A percentile compares a stretch with the other conserved stretches of the same genome.
phyloP scores from a whole-genome alignment of 1,140 invertebrate species.

The Tetranychus urticae region DNA sequence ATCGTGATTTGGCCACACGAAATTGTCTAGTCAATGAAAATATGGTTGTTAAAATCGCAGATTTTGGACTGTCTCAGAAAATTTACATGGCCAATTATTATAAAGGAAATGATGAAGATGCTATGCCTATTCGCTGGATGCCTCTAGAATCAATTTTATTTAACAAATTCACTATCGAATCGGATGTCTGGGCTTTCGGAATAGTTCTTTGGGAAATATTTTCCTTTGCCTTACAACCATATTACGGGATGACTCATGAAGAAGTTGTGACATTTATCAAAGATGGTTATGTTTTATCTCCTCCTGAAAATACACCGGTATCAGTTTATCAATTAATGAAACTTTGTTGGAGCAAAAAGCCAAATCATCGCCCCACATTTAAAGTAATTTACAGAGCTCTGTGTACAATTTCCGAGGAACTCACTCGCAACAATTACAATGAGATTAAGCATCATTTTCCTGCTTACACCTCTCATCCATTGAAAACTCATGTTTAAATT shows the following conservation, averaged over 20 bases:
- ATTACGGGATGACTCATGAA: constrained; percentile 82
- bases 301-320: constrained; percentile 68
- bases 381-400: constrained; percentile 36
- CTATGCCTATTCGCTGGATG: constrained; percentile 84
- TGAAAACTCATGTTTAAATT: not conserved
- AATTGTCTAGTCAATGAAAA: constrained; percentile 85
- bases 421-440: not conserved
- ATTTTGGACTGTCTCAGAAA: constrained; percentile 74
- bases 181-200: constrained; percentile 81
- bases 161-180: constrained; percentile 76
- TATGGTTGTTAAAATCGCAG: constrained; percentile 86
- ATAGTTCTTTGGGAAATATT: constrained; percentile 85
- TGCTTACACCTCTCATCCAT: too few species aligned
- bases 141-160: constrained; percentile 78
- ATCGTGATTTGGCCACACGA: constrained; percentile 76
- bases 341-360: constrained; percentile 68
- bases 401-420: constrained; percentile 11
- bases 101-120: constrained; percentile 44
- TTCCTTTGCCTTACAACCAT: constrained; percentile 78
- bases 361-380: constrained; percentile 51
- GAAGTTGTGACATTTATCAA: constrained; percentile 80
- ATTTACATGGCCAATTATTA: constrained; percentile 42
- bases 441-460: not conserved
- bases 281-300: constrained; percentile 59
- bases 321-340: constrained; percentile 79